phyloP scores from a whole-genome alignment of 1,140 invertebrate genomes.

The Stegodyphus dumicola region DNA sequence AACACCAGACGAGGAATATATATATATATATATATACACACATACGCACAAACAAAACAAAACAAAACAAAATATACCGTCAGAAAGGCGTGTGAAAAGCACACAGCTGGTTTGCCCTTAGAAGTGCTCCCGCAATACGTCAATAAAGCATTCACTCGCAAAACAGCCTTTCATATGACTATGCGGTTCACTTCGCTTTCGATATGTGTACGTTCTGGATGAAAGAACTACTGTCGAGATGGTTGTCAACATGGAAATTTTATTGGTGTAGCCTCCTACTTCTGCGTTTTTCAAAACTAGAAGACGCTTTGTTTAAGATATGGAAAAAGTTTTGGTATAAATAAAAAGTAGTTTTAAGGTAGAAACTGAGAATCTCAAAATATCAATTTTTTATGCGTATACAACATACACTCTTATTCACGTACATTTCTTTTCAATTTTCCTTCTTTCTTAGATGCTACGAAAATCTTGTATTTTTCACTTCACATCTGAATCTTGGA shows the following conservation, averaged over 20 bases:
- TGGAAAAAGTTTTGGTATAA: neutral
- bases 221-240: slow-evolving; percentile 26
- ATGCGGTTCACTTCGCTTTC: slow-evolving; percentile 12
- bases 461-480: too few relatives aligned
- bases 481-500: too few relatives aligned
- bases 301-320: slow-evolving; percentile 5
- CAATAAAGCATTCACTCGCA: slow-evolving; percentile 30
- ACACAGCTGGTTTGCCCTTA: slow-evolving; percentile 3
- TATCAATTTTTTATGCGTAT: slow-evolving; percentile 26
- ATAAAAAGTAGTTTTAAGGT: neutral
- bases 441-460: too few relatives aligned
- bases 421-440: slow-evolving; percentile 42
- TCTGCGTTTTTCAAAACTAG: neutral
- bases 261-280: slow-evolving; percentile 21
- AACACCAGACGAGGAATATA: neutral
- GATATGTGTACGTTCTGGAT: neutral
- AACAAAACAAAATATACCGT: neutral
- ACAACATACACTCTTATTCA: neutral
- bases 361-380: slow-evolving; percentile 23
- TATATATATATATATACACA: too few relatives aligned
- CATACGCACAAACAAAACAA: neutral
- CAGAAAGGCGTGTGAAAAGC: slow-evolving; percentile 21
- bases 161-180: slow-evolving; percentile 26
- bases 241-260: slow-evolving; percentile 18
- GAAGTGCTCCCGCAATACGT: slow-evolving; percentile 10